These are phyloP conservation scores for Sinhomidia bicolor DNA, from an alignment of 2,888 invertebrate species.

Conservation along the genomic window DNA sequence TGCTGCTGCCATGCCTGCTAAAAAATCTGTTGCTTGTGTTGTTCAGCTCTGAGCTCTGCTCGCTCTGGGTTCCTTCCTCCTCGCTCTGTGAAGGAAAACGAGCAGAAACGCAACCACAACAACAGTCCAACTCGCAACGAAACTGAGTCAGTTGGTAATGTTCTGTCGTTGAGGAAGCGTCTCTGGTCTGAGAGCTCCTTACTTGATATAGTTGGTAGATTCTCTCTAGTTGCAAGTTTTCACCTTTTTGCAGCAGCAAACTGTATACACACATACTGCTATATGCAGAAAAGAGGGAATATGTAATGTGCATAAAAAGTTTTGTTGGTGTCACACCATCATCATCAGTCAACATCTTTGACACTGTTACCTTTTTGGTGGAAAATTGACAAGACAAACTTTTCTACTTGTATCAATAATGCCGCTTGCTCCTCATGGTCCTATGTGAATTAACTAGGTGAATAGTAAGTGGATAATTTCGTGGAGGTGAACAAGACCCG, in stretches of 20 bases:
- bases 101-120: neutral
- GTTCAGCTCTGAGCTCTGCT: neutral
- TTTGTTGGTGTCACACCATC: neutral
- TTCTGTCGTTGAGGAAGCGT: conserved; percentile 47
- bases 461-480: neutral
- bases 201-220: too few species aligned
- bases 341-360: neutral
- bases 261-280: too few species aligned
- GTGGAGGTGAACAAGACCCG: neutral
- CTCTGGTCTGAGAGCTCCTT: neutral
- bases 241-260: too few species aligned
- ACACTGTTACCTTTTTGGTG: too few species aligned
- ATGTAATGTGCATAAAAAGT: conserved; percentile 5
- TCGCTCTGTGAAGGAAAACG: too few species aligned
- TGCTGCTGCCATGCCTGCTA: conserved; percentile 18
- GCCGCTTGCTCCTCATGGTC: too few species aligned
- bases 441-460: neutral
- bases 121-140: neutral
- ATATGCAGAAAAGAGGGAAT: too few species aligned
- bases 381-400: too few species aligned
- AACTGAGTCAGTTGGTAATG: conserved; percentile 40
- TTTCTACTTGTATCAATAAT: too few species aligned
- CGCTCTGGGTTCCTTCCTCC: too few species aligned
- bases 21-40: conserved; percentile 57
- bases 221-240: too few species aligned